Conservation (phyloP, 2,113 vertebrate genomes). For the Indicator indicator region DNA sequence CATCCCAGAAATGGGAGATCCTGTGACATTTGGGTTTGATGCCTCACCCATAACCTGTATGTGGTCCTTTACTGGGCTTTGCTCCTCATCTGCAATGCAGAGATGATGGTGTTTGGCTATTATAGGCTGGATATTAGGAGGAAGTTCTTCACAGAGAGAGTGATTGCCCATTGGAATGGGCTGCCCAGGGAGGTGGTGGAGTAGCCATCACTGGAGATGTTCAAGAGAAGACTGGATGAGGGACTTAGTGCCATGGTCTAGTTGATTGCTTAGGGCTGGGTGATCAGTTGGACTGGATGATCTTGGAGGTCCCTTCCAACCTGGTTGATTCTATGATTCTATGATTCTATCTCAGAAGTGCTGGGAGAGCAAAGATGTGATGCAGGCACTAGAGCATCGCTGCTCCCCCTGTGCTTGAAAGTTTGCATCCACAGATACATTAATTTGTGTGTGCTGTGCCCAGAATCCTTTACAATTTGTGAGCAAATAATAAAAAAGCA, state of each 20-base stretch:
- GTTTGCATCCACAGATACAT: background rate
- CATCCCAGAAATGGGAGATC: fast-evolving
- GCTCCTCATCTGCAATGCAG: background rate
- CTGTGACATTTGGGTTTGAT: background rate
- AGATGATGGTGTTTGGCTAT: background rate
- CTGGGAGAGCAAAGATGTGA: background rate
- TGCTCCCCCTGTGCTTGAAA: background rate
- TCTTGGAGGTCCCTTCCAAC: too few relatives aligned
- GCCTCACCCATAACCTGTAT: background rate
- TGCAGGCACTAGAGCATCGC: background rate
- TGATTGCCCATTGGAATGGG: too few relatives aligned
- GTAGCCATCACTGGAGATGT: too few relatives aligned
- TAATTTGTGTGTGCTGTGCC: background rate
- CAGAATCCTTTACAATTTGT: constrained; percentile 1
- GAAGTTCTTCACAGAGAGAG: too few relatives aligned
- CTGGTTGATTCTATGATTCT: too few relatives aligned
- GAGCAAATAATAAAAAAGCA: constrained; percentile 23
- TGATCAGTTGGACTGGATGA: too few relatives aligned
- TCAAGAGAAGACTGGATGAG: too few relatives aligned
- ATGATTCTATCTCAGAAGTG: background rate
- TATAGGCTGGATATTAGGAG: too few relatives aligned
- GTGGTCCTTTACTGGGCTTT: background rate
- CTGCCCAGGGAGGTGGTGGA: too few relatives aligned
- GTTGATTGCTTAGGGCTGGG: too few relatives aligned
- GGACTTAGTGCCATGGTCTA: too few relatives aligned